Conservation (phyloP, 2,113 vertebrate species). For the Sander vitreus region DNA sequence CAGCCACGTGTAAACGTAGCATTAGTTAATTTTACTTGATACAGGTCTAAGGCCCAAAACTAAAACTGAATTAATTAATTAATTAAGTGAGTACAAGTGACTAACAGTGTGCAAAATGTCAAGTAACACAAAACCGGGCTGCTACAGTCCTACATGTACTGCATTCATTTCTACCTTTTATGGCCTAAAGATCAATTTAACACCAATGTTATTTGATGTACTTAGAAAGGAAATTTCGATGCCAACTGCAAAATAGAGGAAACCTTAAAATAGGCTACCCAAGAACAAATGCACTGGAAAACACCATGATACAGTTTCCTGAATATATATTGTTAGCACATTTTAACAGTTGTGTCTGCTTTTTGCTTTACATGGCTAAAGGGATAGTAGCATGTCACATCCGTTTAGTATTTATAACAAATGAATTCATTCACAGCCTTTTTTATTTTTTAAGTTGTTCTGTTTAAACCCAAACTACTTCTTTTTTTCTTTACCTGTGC, state of each 20-base stretch:
- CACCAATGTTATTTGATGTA: not conserved
- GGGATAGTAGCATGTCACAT: not conserved
- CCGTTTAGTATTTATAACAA: not conserved
- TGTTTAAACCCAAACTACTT: not conserved
- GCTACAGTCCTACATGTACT: no score
- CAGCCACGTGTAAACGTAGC: no score
- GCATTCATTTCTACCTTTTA: not conserved
- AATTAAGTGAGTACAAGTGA: no score
- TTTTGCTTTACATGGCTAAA: not conserved
- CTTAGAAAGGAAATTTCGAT: not conserved
- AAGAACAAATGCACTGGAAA: not conserved
- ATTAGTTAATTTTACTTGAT: not conserved
- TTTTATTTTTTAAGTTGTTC: not conserved
- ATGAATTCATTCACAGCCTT: not conserved
- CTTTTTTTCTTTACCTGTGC: conserved; percentile 84
- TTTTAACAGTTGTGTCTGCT: not conserved
- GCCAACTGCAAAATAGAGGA: not conserved
- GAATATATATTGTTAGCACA: not conserved
- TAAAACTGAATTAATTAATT: not conserved
- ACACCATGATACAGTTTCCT: not conserved
- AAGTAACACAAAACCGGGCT: no score
- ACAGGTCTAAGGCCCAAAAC: not conserved
- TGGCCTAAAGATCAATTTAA: not conserved
- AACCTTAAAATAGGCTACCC: not conserved
- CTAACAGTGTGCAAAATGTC: no score